Evolutionary conservation across 2,113 vertebrate species (phyloP).

Genomic region (Hipposideros armiger): DNA sequence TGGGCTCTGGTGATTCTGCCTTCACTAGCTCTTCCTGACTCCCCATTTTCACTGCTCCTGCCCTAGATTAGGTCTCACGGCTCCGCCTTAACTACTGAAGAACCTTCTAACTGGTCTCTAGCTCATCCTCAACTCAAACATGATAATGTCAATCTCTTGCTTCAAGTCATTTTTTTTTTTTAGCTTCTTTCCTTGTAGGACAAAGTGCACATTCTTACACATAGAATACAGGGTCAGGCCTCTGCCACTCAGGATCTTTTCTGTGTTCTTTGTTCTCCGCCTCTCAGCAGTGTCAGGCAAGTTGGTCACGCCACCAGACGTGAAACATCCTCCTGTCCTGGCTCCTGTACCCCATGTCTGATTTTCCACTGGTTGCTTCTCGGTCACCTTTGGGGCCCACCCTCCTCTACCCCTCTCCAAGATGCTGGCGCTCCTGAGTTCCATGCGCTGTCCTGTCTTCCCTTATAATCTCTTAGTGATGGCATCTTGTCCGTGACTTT

Average conservation of each 20-base stretch:
- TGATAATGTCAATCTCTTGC: background rate
- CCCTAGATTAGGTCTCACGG: too few relatives aligned
- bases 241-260: background rate
- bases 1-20: background rate
- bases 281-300: background rate
- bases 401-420: background rate
- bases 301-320: background rate
- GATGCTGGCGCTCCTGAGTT: background rate
- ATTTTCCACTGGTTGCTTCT: background rate
- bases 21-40: background rate
- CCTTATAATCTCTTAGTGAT: background rate
- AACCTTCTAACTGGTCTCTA: background rate
- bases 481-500: accelerated
- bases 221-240: background rate
- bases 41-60: background rate
- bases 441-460: background rate
- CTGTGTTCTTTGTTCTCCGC: background rate
- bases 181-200: background rate
- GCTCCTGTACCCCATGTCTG: background rate
- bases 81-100: background rate
- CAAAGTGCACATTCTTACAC: too few relatives aligned
- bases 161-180: too few relatives aligned
- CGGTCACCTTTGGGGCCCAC: background rate
- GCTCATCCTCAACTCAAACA: background rate
- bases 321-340: background rate